These are phyloP conservation scores for Octopus bimaculoides DNA, from an alignment of 1,140 invertebrate genomes.

Conservation along the genomic window DNA sequence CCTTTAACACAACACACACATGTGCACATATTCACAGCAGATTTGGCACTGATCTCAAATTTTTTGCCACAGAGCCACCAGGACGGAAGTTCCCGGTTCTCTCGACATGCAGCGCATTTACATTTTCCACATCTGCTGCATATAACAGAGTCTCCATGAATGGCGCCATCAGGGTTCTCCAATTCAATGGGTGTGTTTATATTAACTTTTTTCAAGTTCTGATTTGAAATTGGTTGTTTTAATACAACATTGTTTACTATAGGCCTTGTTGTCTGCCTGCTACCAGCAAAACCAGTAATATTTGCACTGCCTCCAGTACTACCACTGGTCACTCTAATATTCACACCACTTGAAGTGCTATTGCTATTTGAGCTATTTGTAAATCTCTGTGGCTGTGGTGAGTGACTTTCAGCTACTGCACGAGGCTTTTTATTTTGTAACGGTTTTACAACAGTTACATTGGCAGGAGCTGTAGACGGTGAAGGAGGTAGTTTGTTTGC, in stretches of 20 bases:
- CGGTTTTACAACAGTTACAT: slow-evolving; percentile 18
- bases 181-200: slow-evolving; percentile 40
- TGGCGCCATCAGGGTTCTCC: slow-evolving; percentile 48
- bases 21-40: slow-evolving; percentile 80
- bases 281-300: slow-evolving; percentile 14
- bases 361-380: background rate
- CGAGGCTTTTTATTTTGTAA: slow-evolving; percentile 12
- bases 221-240: slow-evolving; percentile 13
- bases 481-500: slow-evolving; percentile 15
- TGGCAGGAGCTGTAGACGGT: slow-evolving; percentile 3
- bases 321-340: background rate
- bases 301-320: slow-evolving; percentile 17
- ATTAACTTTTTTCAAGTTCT: slow-evolving; percentile 35
- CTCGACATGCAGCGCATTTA: slow-evolving; percentile 81
- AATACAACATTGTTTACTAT: slow-evolving; percentile 2
- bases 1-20: slow-evolving; percentile 92
- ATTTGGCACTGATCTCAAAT: slow-evolving; percentile 82
- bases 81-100: slow-evolving; percentile 77
- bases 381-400: background rate
- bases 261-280: background rate
- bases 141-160: slow-evolving; percentile 66
- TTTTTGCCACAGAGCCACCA: slow-evolving; percentile 84
- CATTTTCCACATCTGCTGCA: slow-evolving; percentile 83
- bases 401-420: background rate
- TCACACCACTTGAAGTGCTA: background rate